phyloP scores from a whole-genome alignment of 2,113 vertebrate species.

The Amphiprion percula region DNA sequence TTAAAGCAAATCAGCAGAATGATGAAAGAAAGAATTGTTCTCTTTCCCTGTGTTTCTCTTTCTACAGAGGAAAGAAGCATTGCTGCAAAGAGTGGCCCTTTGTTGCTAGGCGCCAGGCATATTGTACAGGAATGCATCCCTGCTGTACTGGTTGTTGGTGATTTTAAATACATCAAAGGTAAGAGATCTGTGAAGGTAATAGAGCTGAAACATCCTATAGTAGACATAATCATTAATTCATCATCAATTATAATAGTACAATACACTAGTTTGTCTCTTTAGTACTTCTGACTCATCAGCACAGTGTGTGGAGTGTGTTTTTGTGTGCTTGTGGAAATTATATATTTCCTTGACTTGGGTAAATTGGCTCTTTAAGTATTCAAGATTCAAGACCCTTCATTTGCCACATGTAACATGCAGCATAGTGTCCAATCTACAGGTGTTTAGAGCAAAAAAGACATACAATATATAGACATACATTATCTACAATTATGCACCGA shows the following conservation, averaged over 20 bases:
- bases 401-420: too few relatives aligned
- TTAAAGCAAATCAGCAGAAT: background rate
- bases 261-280: background rate
- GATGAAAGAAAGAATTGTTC: background rate
- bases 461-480: too few relatives aligned
- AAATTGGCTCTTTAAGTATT: too few relatives aligned
- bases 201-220: background rate
- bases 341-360: too few relatives aligned
- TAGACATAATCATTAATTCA: background rate
- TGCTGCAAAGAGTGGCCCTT: conserved; percentile 22
- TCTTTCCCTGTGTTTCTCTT: conserved; percentile 14
- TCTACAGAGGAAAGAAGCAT: conserved; percentile 31
- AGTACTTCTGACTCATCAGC: too few relatives aligned
- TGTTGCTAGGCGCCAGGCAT: conserved; percentile 57
- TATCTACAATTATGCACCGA: too few relatives aligned
- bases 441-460: too few relatives aligned
- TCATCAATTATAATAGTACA: too few relatives aligned
- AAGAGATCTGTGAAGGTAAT: conserved; percentile 26
- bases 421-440: too few relatives aligned
- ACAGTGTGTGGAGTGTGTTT: too few relatives aligned
- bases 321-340: too few relatives aligned
- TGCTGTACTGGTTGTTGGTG: conserved; percentile 6
- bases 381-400: too few relatives aligned
- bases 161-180: conserved; percentile 10
- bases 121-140: background rate